Evolutionary conservation across 2,797 vertebrate species (phyloP).

Genomic region (Mastacembelus armatus): DNA sequence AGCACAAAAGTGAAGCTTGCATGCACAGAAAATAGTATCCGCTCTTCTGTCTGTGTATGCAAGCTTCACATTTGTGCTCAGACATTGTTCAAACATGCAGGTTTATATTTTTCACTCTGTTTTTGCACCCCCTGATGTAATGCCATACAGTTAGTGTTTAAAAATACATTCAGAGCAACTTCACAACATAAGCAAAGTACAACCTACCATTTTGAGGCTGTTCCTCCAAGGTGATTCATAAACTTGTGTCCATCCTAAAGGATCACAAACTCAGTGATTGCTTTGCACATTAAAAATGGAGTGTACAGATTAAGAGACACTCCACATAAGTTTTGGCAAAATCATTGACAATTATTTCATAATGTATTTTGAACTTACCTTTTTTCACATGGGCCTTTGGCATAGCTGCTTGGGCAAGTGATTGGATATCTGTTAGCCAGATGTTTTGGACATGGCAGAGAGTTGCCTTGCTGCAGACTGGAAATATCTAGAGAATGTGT

Average conservation of each 20-base stretch:
- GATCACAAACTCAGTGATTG: background rate
- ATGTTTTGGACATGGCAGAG: constrained; percentile 24
- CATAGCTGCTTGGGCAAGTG: background rate
- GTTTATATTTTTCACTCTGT: too few relatives aligned
- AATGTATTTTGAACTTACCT: constrained; percentile 1
- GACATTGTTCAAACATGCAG: too few relatives aligned
- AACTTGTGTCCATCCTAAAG: background rate
- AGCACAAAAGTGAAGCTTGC: too few relatives aligned
- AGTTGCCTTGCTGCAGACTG: constrained; percentile 10
- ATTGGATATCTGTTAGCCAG: background rate
- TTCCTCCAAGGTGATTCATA: background rate
- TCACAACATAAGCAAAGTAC: background rate
- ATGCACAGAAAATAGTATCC: too few relatives aligned
- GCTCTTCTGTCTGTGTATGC: too few relatives aligned
- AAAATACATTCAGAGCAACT: background rate
- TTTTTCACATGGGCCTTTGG: background rate
- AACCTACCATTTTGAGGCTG: background rate
- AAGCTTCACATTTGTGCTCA: too few relatives aligned
- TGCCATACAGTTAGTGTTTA: too few relatives aligned
- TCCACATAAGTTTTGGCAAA: too few relatives aligned
- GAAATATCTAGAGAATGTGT: constrained; percentile 14
- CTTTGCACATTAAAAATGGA: too few relatives aligned
- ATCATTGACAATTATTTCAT: background rate
- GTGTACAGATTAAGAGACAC: too few relatives aligned
- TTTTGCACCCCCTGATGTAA: too few relatives aligned